These are phyloP conservation scores for Phoxinus dragarum DNA, from an alignment of 2,797 vertebrate genomes.

Conservation along the genomic window DNA sequence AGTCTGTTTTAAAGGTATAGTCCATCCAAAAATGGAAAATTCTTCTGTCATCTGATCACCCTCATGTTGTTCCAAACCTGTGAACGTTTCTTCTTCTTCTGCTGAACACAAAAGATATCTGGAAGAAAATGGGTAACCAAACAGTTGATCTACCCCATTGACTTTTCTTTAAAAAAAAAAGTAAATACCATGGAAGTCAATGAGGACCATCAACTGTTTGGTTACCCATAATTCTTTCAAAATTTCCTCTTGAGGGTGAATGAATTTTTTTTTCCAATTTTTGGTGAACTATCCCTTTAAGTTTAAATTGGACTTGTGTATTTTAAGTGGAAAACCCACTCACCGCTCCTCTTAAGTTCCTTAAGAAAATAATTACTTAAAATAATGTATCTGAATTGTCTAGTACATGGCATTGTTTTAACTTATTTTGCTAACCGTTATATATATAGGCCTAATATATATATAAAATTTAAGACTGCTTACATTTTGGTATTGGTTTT, in stretches of 20 bases:
- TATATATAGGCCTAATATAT: too few species aligned
- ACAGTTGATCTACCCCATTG: too few species aligned
- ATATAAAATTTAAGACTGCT: background rate
- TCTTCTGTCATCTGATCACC: too few species aligned
- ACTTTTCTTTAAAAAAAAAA: too few species aligned
- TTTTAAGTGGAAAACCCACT: background rate
- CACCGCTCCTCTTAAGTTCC: background rate
- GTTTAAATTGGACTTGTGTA: background rate
- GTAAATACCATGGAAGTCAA: background rate
- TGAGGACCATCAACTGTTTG: background rate
- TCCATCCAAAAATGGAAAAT: background rate
- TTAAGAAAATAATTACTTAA: too few species aligned
- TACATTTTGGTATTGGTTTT: background rate
- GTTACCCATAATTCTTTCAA: background rate
- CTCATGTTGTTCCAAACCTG: too few species aligned
- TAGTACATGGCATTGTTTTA: background rate
- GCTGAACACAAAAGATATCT: too few species aligned
- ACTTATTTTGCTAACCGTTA: background rate
- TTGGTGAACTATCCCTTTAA: background rate
- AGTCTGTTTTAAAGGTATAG: background rate
- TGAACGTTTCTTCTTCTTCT: too few species aligned
- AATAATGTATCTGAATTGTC: too few species aligned
- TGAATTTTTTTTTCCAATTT: too few species aligned
- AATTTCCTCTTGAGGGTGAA: too few species aligned
- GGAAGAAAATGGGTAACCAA: too few species aligned